phyloP scores from a whole-genome alignment of 2,888 invertebrate species.

The Cheilosia soror region DNA sequence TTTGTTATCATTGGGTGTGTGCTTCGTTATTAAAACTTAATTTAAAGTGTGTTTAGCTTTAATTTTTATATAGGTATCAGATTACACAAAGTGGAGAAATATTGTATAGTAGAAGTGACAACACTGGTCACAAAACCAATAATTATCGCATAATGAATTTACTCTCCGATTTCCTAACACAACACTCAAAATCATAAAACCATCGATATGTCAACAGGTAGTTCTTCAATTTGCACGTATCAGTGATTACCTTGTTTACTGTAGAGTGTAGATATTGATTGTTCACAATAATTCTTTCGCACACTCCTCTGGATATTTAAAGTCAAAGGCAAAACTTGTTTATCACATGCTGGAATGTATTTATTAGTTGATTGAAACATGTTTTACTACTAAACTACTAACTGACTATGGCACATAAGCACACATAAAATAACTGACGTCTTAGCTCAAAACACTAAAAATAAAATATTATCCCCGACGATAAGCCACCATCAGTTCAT shows the following conservation, averaged over 20 bases:
- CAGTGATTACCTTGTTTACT: background rate
- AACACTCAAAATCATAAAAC: too few species aligned
- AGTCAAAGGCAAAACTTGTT: constrained; percentile 40
- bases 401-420: constrained; percentile 48
- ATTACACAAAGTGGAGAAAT: too few species aligned
- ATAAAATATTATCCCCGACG: background rate
- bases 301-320: background rate
- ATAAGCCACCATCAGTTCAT: background rate
- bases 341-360: constrained; percentile 21
- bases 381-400: constrained; percentile 48
- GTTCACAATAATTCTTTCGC: background rate
- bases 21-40: too few species aligned
- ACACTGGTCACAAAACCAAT: too few species aligned
- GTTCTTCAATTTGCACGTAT: too few species aligned
- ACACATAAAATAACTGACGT: background rate
- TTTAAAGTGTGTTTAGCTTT: too few species aligned
- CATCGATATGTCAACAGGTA: too few species aligned
- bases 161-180: too few species aligned
- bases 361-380: constrained; percentile 40
- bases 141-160: too few species aligned
- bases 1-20: too few species aligned
- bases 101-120: too few species aligned
- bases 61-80: too few species aligned
- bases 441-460: background rate
- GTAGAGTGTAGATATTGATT: background rate